Evolutionary conservation across 2,797 vertebrate species (phyloP), one percentile per base, ranked within the genome.

Genomic region (Artibeus lituratus): DNA sequence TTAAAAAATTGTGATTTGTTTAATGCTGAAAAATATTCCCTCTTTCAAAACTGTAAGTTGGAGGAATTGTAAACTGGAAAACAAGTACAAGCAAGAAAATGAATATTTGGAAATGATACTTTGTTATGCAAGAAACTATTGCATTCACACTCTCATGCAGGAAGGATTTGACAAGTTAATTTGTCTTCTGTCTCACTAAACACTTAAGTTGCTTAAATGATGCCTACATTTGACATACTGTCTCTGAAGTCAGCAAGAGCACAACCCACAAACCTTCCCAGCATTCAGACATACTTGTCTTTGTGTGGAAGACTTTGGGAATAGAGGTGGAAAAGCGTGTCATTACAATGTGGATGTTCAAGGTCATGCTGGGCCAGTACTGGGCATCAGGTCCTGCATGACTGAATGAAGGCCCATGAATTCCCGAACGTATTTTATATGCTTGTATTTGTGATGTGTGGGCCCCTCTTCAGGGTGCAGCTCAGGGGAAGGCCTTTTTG

Each of bases 101-200:
- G 15, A 65, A 53, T 59, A 72, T 8, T 44, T 89, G 21, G 24
- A 91, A 92, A 73, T 29, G 16, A 76, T 83, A 57, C 10, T 57
- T 47, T 80, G 14, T 74, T 89, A 72, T 73, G 29, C 53, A 72
- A 88, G 78, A 87, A 77, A 47, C 51, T 90, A 57, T n/a, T 24
- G 32, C 44, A 16, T 32, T 73, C 21, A 32, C 37, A 7, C 32
- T 88, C 53, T 91, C 44, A 47, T 91, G 53, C 37, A 88, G 67
- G 55, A 95, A 92, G 26, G 14, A 78, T 89, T 78, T 95, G 90
- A 73, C 55, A 91, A 39, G 44, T 90, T 84, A 81, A 49, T 77
- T 90, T 94, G 26, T 78, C 49, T 94, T 59, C 53, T 88, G 51
- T 90, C 24, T 53, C 65, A 72, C 57, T 86, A 86, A 91, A 86